Evolutionary conservation across 1,140 invertebrate species (phyloP).

Genomic region (Caerostris darwini): DNA sequence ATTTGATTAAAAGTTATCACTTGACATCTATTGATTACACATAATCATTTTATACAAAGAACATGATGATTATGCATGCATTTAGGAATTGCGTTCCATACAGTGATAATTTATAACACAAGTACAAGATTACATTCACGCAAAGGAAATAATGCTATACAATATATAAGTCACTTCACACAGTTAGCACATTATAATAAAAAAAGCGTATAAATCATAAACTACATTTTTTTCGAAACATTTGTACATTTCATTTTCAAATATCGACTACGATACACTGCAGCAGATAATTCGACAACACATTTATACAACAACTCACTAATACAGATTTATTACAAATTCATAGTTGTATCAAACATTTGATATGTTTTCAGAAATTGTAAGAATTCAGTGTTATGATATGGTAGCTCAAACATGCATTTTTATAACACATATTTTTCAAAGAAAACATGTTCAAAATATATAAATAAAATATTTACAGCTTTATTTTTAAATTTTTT

Average conservation of each 20-base stretch:
- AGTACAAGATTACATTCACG: not conserved
- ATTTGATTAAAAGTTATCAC: not conserved
- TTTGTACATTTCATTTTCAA: not conserved
- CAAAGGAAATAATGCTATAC: not conserved
- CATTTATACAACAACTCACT: not conserved
- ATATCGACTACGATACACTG: not conserved
- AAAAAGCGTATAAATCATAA: not conserved
- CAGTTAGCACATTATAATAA: not conserved
- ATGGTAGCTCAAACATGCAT: not conserved
- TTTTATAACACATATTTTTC: too few relatives aligned
- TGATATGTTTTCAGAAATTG: constrained; percentile 35
- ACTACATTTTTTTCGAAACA: not conserved
- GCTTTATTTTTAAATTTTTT: too few relatives aligned
- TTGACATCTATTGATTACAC: not conserved
- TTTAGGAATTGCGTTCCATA: not conserved
- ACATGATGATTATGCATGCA: not conserved
- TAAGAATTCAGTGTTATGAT: not conserved
- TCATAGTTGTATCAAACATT: not conserved
- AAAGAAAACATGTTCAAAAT: too few relatives aligned
- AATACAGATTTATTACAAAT: not conserved
- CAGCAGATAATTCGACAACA: not conserved
- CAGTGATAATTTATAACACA: not conserved
- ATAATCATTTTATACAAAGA: not conserved
- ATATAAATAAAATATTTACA: too few relatives aligned
- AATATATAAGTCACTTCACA: not conserved